Evolutionary conservation across 2,113 vertebrate species (phyloP).

Genomic region (Cyanistes caeruleus): DNA sequence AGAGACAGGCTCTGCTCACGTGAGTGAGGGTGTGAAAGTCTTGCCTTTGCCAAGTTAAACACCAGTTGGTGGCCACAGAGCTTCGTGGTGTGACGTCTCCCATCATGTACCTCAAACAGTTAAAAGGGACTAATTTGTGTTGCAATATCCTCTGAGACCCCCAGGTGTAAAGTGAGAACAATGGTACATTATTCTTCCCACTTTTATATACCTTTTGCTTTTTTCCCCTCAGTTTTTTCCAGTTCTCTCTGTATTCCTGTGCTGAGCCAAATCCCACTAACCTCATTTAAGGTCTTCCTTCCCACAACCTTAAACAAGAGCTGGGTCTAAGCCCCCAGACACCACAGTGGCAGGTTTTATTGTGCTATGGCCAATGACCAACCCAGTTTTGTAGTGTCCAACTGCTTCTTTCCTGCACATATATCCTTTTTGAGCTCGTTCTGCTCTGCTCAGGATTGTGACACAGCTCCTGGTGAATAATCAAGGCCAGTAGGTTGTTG

Average conservation of each 20-base stretch:
- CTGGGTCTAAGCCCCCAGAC: background rate
- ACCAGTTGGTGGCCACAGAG: background rate
- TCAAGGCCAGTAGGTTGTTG: background rate
- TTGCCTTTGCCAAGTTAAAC: background rate
- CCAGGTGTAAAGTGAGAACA: background rate
- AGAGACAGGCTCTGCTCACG: background rate
- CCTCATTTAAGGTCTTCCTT: background rate
- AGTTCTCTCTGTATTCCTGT: background rate
- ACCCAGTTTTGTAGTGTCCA: accelerated
- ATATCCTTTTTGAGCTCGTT: background rate
- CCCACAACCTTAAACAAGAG: background rate
- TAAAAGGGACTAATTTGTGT: background rate
- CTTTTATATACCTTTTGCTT: background rate
- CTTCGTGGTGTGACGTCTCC: background rate
- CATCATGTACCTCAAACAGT: background rate
- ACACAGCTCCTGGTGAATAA: accelerated
- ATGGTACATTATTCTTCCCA: background rate
- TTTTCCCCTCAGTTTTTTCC: background rate
- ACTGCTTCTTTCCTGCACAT: background rate
- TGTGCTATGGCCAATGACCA: accelerated
- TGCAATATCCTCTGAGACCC: background rate
- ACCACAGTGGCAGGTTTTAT: background rate
- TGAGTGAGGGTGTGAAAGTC: background rate
- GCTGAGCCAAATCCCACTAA: background rate
- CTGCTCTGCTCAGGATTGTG: background rate